Base-by-base conservation (phyloP, 2,113 vertebrate species). In the Sinocyclocheilus rhinocerous region DNA sequence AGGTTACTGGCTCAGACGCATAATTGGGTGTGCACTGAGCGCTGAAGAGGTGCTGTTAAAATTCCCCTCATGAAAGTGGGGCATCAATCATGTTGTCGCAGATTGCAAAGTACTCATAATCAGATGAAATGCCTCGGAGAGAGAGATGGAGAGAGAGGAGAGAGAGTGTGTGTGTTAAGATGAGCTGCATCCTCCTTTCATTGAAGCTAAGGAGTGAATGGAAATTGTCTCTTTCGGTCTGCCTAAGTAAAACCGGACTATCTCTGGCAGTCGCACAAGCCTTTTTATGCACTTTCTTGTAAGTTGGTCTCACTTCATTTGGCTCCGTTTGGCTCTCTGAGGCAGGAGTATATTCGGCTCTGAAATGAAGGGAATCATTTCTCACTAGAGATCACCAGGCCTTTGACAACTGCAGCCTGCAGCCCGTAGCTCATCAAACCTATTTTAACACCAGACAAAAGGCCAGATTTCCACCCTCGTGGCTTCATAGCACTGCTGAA, bases 1-100 rank as follows among this genome's bases (percentile, higher is more conserved):
- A 99, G 98, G 98, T 99, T 99, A 99, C 97, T 95, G 95, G 97
- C 97, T 96, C 97, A 97, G 97, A 97, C 94, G 95, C 98, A 98
- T 99, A 99, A 99, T 99, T 99, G 98, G 98, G 97, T 97, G 97
- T 94, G 96, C 97, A 95, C 92, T 95, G 97, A 97, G 97, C 94
- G 95, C 97, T 95, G 97, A 96, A 96, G 96, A 96, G 97, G 96
- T 97, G 96, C 97, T 98, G 98, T 99, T 99, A 97, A 98, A 97
- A 99, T 98, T 99, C 97, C 96, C 96, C 96, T 97, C 96, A 97
- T 97, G 97, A 97, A 96, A 97, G 96, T 97, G 96, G 94, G 95
- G 95, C 97, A 98, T 98, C 97, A 97, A 98, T 99, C 97, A 98
- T 95, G 92, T 95, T 96, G 97, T 97, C 96, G 96, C 95, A 96